Conservation (phyloP, 1,140 invertebrate species). For the Caenorhabditis remanei region DNA sequence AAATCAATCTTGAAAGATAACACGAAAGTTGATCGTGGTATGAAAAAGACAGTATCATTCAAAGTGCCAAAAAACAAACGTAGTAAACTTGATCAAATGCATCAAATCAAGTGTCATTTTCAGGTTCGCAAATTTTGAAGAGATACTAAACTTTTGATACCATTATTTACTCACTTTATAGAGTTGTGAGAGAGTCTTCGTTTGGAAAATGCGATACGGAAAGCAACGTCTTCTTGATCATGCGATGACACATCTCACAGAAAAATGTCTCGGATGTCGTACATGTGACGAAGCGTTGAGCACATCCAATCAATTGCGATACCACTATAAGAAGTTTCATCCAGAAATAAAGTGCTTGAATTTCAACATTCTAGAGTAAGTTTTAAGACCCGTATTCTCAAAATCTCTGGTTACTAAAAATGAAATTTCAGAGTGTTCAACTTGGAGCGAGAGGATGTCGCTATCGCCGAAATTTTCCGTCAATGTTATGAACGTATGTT, state of each 20-base stretch:
- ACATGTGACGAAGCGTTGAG: background rate
- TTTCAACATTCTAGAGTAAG: conserved; percentile 12
- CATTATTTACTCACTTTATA: background rate
- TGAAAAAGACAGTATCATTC: conserved; percentile 17
- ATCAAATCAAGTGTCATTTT: background rate
- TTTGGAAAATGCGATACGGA: conserved; percentile 26
- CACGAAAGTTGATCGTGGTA: background rate
- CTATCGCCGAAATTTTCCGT: background rate
- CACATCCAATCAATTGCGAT: background rate
- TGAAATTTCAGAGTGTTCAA: background rate
- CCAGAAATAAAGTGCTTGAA: background rate
- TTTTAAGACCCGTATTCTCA: background rate
- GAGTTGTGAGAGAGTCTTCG: background rate
- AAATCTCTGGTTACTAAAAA: background rate
- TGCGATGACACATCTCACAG: background rate
- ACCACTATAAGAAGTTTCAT: conserved; percentile 11
- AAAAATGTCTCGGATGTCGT: background rate
- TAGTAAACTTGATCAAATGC: background rate
- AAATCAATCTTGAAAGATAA: background rate
- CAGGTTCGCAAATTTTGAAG: background rate
- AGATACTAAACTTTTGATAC: background rate
- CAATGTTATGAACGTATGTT: background rate
- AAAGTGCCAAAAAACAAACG: background rate
- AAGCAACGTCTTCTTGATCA: conserved; percentile 33
- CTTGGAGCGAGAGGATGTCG: background rate